Base-by-base conservation (phyloP, 2,888 invertebrate genomes). In the Stictocephala bisonia region DNA sequence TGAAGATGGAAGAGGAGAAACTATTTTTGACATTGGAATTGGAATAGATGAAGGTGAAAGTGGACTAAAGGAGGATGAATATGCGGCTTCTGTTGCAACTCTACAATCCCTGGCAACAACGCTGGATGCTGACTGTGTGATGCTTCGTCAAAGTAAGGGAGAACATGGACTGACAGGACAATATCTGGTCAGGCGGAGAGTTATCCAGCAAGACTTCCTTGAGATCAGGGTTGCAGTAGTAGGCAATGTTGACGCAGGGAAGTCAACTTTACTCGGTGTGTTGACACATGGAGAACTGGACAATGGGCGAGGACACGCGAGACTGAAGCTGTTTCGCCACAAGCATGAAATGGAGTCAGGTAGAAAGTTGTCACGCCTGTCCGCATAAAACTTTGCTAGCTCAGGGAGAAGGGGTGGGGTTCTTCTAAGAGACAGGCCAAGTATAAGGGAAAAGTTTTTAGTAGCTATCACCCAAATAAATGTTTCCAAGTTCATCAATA, bases 301-400 rank as follows among this genome's bases (percentile, higher is more conserved):
- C 86, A 99, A 99, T 86, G 99, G 99, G 0, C 87, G 96, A 74
- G 98, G 98, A 0, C 91, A 94, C 84, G 98, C 99, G 0, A 87
- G 99, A 20, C 96, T 96, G 85, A 92, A 96, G 81, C 88, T 99
- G 18, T 99, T 99, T 86, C 87, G 99, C 3, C 99, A 99, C 85
- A 99, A 99, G 84, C 99, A 99, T 84, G 99, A 99, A 87, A 93
- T 98, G 88, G 99, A 99, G 87, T 96, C 96, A 74, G 97, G 97
- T 13, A 87, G 99, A 77, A 99, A n/a, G n/a, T n/a, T n/a, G n/a
- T n/a, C n/a, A n/a, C n/a, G n/a, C n/a, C n/a, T n/a, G n/a, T n/a
- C n/a, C n/a, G n/a, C n/a, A n/a, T n/a, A n/a, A n/a, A n/a, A n/a
- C n/a, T n/a, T n/a, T n/a, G n/a, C n/a, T n/a, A n/a, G n/a, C n/a